Evolutionary conservation across 2,113 vertebrate species (phyloP), one percentile per base, ranked within the genome.

Genomic region (Hippocampus abdominalis): DNA sequence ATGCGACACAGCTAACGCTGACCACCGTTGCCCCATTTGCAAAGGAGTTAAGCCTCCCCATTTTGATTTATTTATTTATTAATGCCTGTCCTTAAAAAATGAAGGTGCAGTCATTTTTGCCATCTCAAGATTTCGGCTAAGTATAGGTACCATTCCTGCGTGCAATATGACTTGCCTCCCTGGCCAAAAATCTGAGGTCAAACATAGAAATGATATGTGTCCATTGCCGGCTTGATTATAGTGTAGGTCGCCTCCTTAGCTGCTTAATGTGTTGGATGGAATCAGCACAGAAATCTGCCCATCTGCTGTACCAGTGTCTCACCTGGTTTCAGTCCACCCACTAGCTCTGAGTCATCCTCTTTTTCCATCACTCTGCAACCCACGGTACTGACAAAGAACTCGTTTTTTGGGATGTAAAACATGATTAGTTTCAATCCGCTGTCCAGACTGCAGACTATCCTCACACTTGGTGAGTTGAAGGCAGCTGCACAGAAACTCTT

Each of bases 311-410:
- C 74, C 82, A 77, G 69, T 69, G 77, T 81, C 80, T 88, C 85
- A 87, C 85, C 87, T 90, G 87, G 81, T 85, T 80, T 82, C 76
- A 79, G 54, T 86, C 80, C 86, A 69, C 88, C 85, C 88, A 86
- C 85, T 73, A 27, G 69, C 69, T 84, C 84, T 85, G 87, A 86
- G 75, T 87, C 87, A 87, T 83, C 80, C 80, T 72, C 70, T 64
- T 74, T 81, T 75, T 77, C 75, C 74, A 75, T 53, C 80, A 77
- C 80, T 81, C 65, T 51, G 46, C 83, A 82, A 84, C 87, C 85
- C 85, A 89, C 88, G 79, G 72, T 71, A 79, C 84, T 70, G 69
- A 81, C 76, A 71, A 79, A 83, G 66, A 69, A 66, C 68, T 64
- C 21, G 29, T 57, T 39, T n/a, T 48, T 48, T 48, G 16, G 46